Evolutionary conservation across 2,888 invertebrate genomes (phyloP), one percentile per base, ranked within the genome.

Genomic region (Scaptomyza cyrtandrae): DNA sequence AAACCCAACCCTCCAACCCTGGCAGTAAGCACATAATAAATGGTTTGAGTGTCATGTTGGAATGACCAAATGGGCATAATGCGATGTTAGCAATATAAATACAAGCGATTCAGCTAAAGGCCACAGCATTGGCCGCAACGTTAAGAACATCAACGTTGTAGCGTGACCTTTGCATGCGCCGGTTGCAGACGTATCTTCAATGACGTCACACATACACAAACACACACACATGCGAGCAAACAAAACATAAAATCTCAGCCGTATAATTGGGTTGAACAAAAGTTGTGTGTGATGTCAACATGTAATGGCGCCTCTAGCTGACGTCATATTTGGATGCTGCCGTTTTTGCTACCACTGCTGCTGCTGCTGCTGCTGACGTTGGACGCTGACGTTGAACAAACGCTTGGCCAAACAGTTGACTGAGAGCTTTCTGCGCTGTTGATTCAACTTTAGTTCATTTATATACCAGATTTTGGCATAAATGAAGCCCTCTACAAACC

Each of bases 391-490:
- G 60, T 29, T 41, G 33, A 44, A 58, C 62, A 27, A 27, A 44
- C 43, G 43, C 35, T 55, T 52, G 39, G 16, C 19, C 44, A 10
- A 52, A 9, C 44, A 19, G 43, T 39, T 64, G 52, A 56, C 57
- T 46, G 71, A 71, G 78, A 64, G 69, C 84, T 66, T 76, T 80
- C 53, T 44, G 55, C 78, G 80, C 50, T 48, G 58, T 70, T 71
- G 78, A 80, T 76, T 86, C 76, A 83, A 80, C 83, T 80, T 70
- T 55, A 57, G 61, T 70, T 69, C 75, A 67, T 78, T 66, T 75
- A 59, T 77, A 73, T 78, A 81, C 78, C 79, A 69, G 63, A 68
- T 78, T 41, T 67, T 70, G 66, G 66, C 62, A 75, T 65, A 65
- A 66, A 66, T 64, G 76, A 60, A 68, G 24, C 59, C 56, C 66